Evolutionary conservation across 2,113 vertebrate species (phyloP).

Genomic region (Paracyprichromis sp.): DNA sequence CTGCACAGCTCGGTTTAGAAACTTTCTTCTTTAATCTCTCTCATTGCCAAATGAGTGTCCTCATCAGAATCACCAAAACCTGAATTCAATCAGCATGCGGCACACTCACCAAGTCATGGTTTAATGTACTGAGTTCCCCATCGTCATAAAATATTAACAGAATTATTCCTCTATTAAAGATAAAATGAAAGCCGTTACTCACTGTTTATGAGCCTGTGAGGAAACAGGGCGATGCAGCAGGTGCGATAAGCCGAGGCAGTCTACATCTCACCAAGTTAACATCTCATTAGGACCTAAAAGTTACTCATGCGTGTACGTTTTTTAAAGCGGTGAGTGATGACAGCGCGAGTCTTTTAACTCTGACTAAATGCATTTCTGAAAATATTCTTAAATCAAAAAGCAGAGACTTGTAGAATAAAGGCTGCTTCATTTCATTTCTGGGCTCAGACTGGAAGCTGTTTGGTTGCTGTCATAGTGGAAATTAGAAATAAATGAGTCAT

Average conservation of each 20-base stretch:
- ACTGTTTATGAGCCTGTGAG: not conserved
- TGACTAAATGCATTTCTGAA: not conserved
- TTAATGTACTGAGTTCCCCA: not conserved
- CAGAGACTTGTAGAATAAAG: constrained; percentile 6
- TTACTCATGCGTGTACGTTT: not conserved
- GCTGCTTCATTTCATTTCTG: constrained; percentile 15
- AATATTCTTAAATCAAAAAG: constrained; percentile 23
- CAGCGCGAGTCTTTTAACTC: not conserved
- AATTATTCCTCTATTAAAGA: constrained; percentile 12
- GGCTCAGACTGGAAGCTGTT: not conserved
- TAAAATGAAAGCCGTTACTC: not conserved
- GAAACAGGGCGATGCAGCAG: not conserved
- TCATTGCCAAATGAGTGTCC: not conserved
- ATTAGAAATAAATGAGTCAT: constrained; percentile 18
- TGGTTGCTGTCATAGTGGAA: not conserved
- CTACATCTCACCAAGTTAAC: not conserved
- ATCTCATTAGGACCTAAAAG: not conserved
- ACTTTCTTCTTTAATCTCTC: not conserved
- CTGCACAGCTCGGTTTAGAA: not conserved
- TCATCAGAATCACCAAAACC: not conserved
- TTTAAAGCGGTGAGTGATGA: not conserved
- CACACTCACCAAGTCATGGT: not conserved
- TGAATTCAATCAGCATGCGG: not conserved
- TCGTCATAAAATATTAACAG: not conserved
- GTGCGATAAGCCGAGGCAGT: not conserved